Conservation (phyloP, 2,113 vertebrate species). For the Lathamus discolor region DNA sequence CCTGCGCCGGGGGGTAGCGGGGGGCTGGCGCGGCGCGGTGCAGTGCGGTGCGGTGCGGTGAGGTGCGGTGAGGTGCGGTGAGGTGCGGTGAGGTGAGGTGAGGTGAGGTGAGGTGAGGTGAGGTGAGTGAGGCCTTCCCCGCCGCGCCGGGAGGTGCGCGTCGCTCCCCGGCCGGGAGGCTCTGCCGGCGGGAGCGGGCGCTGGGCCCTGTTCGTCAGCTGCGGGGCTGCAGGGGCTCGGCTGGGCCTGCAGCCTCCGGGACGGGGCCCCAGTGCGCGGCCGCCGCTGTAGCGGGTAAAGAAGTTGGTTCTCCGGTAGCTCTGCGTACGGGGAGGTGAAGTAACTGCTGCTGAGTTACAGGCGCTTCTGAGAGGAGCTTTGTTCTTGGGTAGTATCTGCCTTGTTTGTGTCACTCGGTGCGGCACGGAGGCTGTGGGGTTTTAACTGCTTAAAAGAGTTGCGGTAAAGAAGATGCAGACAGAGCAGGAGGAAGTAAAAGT, state of each 20-base stretch:
- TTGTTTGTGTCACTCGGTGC: fast-evolving
- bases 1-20: background rate
- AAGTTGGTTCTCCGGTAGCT: background rate
- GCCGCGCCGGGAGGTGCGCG: too few species aligned
- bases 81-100: too few species aligned
- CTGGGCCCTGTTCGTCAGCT: background rate
- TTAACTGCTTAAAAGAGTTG: background rate
- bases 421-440: fast-evolving
- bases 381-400: fast-evolving
- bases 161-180: background rate
- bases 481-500: background rate
- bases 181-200: too few species aligned
- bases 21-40: too few species aligned
- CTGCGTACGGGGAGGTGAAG: fast-evolving
- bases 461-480: background rate
- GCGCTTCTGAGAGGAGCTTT: fast-evolving
- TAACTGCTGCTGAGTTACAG: fast-evolving
- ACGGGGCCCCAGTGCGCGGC: fast-evolving
- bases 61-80: background rate
- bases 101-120: too few species aligned
- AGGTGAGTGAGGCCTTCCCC: background rate
- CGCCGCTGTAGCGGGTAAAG: background rate
- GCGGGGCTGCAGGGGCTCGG: background rate
- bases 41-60: background rate
- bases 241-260: background rate